Base-by-base conservation (phyloP, 1,140 invertebrate genomes). In the Panagrolaimus sp. region DNA sequence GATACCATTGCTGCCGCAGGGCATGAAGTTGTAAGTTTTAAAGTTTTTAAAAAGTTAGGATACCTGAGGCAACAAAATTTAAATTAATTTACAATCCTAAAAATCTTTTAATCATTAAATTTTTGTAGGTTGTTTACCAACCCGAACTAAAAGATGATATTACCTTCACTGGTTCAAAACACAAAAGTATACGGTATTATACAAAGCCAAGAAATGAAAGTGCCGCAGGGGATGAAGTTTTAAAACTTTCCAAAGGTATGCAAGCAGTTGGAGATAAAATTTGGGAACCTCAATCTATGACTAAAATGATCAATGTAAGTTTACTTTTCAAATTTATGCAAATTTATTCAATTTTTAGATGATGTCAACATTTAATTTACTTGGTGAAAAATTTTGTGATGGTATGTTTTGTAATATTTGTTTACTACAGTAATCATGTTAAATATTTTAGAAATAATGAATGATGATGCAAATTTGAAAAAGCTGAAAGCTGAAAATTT, bases 401-500 rank as follows among this genome's bases (percentile, higher is more conserved):
- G 48, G n/a, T 1, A 21, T 46, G 38, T 1, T 21, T 44, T 6
- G 43, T 66, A 15, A 8, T n/a, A 45, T 28, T 67, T 46, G 1
- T 10, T 47, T 67, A 32, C n/a, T n/a, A n/a, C n/a, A n/a, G n/a
- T n/a, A n/a, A n/a, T n/a, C 1, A 62, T 38, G 24, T 38, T 17
- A 8, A 28, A 12, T 32, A 28, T 69, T 69, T 65, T 15, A 69
- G 67, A 55, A 9, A 52, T 52, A 4, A 9, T 52, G 48, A 1
- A 26, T 7, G 67, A 69, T n/a, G 14, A 67, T 12, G 24, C 66
- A 68, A 43, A 43, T 15, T 21, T 69, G 2, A 38, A 69, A 46
- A 67, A 17, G 10, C 68, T 69, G 6, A 69, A 66, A 68, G 26
- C 38, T 14, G 26, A 69, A 21, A 66, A 69, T 17, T 69, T 69